Base-by-base conservation (phyloP, 1,140 invertebrate genomes). In the Grapholita molesta region DNA sequence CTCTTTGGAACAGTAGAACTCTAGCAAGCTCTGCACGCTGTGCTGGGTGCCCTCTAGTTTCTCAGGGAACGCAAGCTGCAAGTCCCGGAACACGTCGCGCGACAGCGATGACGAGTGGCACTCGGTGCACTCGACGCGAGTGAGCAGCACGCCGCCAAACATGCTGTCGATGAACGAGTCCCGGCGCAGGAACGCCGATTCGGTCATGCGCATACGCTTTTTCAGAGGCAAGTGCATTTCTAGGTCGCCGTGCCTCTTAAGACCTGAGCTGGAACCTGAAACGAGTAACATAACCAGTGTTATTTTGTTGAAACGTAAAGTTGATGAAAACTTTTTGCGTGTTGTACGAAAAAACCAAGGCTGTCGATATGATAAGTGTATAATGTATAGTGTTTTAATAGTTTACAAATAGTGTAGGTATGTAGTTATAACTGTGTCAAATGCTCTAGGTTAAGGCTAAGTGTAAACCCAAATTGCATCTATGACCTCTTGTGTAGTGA, bases 41-140 rank as follows among this genome's bases (percentile, higher is more conserved):
- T 94, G 92, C 52, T 91, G 85, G 64, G 90, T 89, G 70, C 90
- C 85, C 28, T 93, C 79, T 68, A 93, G 84, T 74, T 93, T 93
- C 52, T 95, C 94, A 0, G 96, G 96, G 84, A 97, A 97, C 0
- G 96, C 96, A 4, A 98, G 88, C 66, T 96, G 96, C 5, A 98
- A 88, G 74, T 97, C 97, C 3, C 95, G 94, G 86, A 97, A 97
- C 65, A 93, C 94, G 82, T 97, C 96, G 6, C 94, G 94, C 12
- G 95, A 95, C 35, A 94, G 92, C 3, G 96, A 97, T 61, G 94
- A 93, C 3, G 93, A 94, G 42, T 93, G 89, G 83, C 96, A 98
- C 6, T 93, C 93, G 0, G 93, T 89, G 79, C 97, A 98, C 67
- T 94, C 94, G 12, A 96, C 95, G 0, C 94, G 95, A 0, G 96